These are phyloP conservation scores for Xestia rhomboidea DNA, from an alignment of 2,888 invertebrate species.

Conservation along the genomic window DNA sequence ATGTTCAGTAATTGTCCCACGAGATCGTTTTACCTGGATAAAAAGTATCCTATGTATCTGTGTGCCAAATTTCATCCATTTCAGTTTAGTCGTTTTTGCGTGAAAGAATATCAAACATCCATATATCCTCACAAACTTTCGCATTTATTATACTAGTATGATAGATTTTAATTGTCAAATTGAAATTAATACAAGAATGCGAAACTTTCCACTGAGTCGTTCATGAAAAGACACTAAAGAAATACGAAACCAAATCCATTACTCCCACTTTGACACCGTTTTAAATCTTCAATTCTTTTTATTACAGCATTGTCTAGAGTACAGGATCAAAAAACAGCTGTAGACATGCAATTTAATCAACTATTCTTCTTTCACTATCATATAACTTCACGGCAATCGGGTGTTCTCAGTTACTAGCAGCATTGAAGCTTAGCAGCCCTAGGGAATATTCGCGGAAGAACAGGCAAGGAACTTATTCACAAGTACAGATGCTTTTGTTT, in stretches of 20 bases:
- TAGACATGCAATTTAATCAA: conserved; percentile 35
- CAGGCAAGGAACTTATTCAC: conserved; percentile 59
- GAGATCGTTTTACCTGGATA: too few relatives aligned
- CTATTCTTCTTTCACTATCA: conserved; percentile 14
- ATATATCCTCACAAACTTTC: too few relatives aligned
- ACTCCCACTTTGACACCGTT: background rate
- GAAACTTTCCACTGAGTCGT: too few relatives aligned
- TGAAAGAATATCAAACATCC: too few relatives aligned
- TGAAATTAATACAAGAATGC: too few relatives aligned
- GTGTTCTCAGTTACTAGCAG: conserved; percentile 31
- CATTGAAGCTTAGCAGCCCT: conserved; percentile 56
- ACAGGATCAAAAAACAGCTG: background rate
- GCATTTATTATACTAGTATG: too few relatives aligned
- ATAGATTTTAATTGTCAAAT: too few relatives aligned
- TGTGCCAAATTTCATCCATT: too few relatives aligned
- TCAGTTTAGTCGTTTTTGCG: too few relatives aligned
- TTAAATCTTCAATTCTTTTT: background rate
- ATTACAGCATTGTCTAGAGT: background rate
- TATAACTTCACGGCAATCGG: conserved; percentile 45
- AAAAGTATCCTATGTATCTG: too few relatives aligned
- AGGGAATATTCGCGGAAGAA: conserved; percentile 42
- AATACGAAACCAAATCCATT: background rate
- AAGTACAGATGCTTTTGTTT: conserved; percentile 38
- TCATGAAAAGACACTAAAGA: background rate
- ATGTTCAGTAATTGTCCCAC: too few relatives aligned